Base-by-base conservation (phyloP, 2,113 vertebrate species). In the Mustela nigripes region DNA sequence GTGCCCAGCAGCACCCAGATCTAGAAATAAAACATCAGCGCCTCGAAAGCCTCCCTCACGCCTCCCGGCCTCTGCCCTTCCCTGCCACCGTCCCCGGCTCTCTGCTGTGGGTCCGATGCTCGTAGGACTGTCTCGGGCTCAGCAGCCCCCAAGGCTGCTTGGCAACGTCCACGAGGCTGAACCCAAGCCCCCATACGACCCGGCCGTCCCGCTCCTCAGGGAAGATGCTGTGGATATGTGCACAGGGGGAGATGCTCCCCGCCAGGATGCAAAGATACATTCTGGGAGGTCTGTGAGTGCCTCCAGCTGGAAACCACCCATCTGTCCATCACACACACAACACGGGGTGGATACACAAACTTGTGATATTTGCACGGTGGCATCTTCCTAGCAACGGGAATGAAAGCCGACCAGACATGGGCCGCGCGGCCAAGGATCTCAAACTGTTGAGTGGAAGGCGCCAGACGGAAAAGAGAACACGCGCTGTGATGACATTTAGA, bases 161-260 rank as follows among this genome's bases (percentile, higher is more conserved):
- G 79, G n/a, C n/a, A 4, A 5, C 1, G 0, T 6, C 58, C 15
- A 1, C 12, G 0, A 7, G 11, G 36, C 67, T 2, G 87, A 42
- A 8, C 71, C 24, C 0, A 2, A 1, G 21, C 69, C 94, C 94
- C 12, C 0, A 39, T 0, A 4, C 0, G 48, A 45, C 62, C 92
- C 15, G 0, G 83, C 5, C 2, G 2, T 21, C 45, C n/a, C 1
- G 0, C n/a, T 24, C 19, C 82, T 3, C 1, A 9, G 83, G 5
- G 2, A 0, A 76, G 56, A 76, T 5, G 0, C 0, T 0, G 28
- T 0, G 5, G 69, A n/a, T 7, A 36, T 4, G n/a, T 0, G 2
- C 67, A 7, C 28, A 8, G 87, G 48, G 50, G 50, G 50, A 15
- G 15, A 26, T 7, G 26, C 79, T 53, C 67, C 4, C 19, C 19